phyloP scores from a whole-genome alignment of 92 coral and sea anemone species.

The Zoanthus gigantus region DNA sequence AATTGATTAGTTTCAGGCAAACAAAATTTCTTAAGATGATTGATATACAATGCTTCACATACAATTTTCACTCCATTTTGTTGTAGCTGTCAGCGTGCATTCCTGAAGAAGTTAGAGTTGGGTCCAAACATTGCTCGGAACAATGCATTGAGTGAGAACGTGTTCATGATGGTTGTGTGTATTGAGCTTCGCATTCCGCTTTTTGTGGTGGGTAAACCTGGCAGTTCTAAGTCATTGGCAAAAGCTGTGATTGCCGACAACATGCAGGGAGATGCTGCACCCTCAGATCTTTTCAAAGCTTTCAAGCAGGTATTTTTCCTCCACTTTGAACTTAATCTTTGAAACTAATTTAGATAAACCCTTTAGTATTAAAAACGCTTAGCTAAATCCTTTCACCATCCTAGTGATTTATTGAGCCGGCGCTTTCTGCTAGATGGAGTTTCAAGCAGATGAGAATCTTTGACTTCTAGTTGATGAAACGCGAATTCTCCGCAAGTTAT shows the following conservation, averaged over 20 bases:
- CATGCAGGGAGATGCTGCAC: slow-evolving; percentile 79
- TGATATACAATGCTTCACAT: no score
- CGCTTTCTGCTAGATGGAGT: no score
- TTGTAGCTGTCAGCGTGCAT: slow-evolving; percentile 80
- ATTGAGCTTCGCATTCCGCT: slow-evolving; percentile 91
- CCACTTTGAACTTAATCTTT: no score
- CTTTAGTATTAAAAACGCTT: no score
- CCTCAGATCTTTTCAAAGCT: slow-evolving; percentile 23
- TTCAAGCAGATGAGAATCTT: no score
- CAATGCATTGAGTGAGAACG: slow-evolving; percentile 86
- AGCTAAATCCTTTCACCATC: no score
- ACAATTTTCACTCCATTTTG: not conserved
- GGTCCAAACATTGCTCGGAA: slow-evolving; percentile 87
- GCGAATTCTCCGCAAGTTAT: no score
- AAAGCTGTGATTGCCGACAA: slow-evolving; percentile 82
- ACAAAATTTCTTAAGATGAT: no score
- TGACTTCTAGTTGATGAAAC: no score
- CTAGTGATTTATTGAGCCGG: no score
- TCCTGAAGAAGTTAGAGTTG: slow-evolving; percentile 69
- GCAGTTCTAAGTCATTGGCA: slow-evolving; percentile 90
- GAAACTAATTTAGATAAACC: no score
- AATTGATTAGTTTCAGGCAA: no score
- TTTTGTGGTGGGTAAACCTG: slow-evolving; percentile 95
- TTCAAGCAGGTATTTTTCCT: not conserved
- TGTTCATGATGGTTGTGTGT: slow-evolving; percentile 97